Evolutionary conservation across 2,797 vertebrate genomes (phyloP), one percentile per base, ranked within the genome.

Genomic region (Apogon talboti): DNA sequence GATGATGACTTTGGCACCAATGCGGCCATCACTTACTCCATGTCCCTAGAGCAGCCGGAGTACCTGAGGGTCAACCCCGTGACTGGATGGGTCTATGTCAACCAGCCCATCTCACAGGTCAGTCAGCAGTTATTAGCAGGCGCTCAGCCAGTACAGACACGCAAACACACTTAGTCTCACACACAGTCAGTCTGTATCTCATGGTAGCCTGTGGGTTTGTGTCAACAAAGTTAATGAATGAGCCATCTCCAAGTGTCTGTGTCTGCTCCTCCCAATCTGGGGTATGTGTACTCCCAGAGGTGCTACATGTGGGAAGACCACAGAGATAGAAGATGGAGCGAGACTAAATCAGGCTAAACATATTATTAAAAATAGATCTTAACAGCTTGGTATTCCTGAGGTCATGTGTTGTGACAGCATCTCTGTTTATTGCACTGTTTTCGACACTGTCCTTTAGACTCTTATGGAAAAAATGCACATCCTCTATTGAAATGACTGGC

Each of bases 71-170:
- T 97, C 72, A 95, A 97, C 89, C 94, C 94, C 2, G 78, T 93
- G 59, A 96, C 94, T 0, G 96, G 96, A 76, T 97, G 96, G 95
- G 91, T 97, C 46, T 98, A 94, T 43, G 95, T 97, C 15, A 95
- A 93, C 87, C 94, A 95, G 48, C 94, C 94, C 58, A 92, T 96
- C 83, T 94, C 94, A 40, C 94, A 95, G 95, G 96, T 95, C 78
- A 79, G 86, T 84, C 62, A 41, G 57, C 47, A 12, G 38, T 62
- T 65, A 55, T 51, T 46, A 66, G 28, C 42, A 30, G 33, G 45
- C 41, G 61, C 13, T 60, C 41, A 51, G n/a, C 8, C 47, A 14
- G n/a, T 28, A 18, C 6, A 11, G 51, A 30, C 43, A 12, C 41
- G 49, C 40, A 61, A 49, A 35, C 51, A 54, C 21, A 52, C 18